Conservation (phyloP, 1,140 invertebrate genomes). For the Ridgeia piscesae region DNA sequence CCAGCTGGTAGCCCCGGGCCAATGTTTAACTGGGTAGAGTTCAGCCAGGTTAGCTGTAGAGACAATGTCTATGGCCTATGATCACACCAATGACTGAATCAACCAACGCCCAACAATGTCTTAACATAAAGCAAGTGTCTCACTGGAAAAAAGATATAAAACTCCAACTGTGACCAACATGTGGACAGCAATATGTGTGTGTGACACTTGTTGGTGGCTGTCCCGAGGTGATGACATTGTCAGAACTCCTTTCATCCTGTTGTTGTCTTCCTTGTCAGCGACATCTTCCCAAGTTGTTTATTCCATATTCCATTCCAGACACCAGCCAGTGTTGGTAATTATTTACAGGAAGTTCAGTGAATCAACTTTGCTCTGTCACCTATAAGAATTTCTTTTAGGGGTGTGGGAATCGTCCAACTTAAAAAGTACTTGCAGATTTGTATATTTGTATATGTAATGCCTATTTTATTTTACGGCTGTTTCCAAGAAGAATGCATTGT, state of each 20-base stretch:
- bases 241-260: background rate
- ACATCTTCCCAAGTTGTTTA: background rate
- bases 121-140: background rate
- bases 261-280: background rate
- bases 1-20: background rate
- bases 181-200: background rate
- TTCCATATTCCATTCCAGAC: background rate
- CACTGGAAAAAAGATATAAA: background rate
- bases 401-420: no score
- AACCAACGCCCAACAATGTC: background rate
- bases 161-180: background rate
- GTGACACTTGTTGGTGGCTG: no score
- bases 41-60: background rate
- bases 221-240: background rate
- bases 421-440: no score
- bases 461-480: no score
- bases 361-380: no score
- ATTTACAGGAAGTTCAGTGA: no score
- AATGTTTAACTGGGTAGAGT: background rate
- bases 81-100: background rate
- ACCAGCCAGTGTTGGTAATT: no score
- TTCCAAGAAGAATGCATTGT: no score
- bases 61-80: background rate
- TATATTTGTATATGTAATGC: no score
- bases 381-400: no score